Base-by-base conservation (phyloP, 2,888 invertebrate species). In the Acanthosepion pharaonis region DNA sequence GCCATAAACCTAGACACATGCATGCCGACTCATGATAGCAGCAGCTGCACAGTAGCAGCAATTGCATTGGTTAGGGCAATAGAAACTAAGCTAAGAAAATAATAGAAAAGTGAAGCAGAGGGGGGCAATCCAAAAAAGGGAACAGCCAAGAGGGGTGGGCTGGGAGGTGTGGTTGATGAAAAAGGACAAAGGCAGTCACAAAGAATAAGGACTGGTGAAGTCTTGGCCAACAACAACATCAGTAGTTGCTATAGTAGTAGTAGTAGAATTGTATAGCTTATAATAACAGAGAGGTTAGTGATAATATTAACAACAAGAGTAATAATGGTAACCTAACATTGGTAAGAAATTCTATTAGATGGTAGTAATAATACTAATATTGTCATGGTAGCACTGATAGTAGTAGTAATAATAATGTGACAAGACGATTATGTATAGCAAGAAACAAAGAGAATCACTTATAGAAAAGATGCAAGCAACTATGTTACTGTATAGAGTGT, bases 121-220 rank as follows among this genome's bases (percentile, higher is more conserved):
- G 78, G 11, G 78, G 78, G 78, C 42, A 78, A 33, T 78, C n/a
- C 78, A 78, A 78, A 78, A 78, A 78, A 78, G 78, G 78, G 78
- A 78, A 78, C 78, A 78, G 78, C 78, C 78, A 33, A 78, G n/a
- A n/a, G 11, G 78, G n/a, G 64, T 28, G n/a, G n/a, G 28, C 11
- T 8, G n/a, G 15, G 78, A 5, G 78, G 33, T 11, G 15, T 3
- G 78, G 11, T 78, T 78, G 15, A 18, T 33, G 4, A 15, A 78
- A 78, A n/a, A n/a, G 78, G 78, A 78, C 78, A 78, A 78, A 78
- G n/a, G 78, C 78, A 78, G 78, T 78, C 78, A 78, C 78, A 78
- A 78, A 78, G 78, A 33, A 78, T 33, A 78, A 78, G 78, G n/a
- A 33, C 78, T 78, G 78, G 78, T 78, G 33, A 78, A 78, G n/a